phyloP scores from a whole-genome alignment of 2,797 vertebrate genomes.

The Hoplostethus atlanticus region DNA sequence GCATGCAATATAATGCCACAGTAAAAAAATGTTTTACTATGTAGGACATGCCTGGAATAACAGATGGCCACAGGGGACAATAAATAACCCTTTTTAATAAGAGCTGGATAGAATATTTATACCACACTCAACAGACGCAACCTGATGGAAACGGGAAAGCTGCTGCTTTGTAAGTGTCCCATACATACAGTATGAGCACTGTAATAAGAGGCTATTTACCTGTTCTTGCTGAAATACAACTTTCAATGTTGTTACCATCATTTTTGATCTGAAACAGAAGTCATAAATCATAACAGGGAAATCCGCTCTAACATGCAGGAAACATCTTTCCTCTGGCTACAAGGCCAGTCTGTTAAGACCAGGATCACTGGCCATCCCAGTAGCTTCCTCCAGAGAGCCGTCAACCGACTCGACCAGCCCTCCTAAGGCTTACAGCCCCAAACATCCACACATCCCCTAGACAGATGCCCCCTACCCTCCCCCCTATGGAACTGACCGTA shows the following conservation, averaged over 20 bases:
- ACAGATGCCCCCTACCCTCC: background rate
- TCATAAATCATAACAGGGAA: background rate
- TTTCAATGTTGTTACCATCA: background rate
- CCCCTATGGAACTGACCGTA: background rate
- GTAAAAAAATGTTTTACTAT: slow-evolving; percentile 46
- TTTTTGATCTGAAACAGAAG: background rate
- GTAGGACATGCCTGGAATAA: slow-evolving; percentile 59
- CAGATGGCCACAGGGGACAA: slow-evolving; percentile 49
- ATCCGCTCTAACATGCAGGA: too few species aligned
- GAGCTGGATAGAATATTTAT: slow-evolving; percentile 31
- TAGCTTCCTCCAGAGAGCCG: background rate
- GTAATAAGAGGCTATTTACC: background rate
- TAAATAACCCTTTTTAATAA: slow-evolving; percentile 61
- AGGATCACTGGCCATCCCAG: too few species aligned
- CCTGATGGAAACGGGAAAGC: slow-evolving; percentile 29
- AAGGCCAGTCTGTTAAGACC: too few species aligned
- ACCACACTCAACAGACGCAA: slow-evolving; percentile 42
- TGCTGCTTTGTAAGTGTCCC: slow-evolving; percentile 36
- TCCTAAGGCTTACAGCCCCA: background rate
- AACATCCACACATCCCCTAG: background rate
- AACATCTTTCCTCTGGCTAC: background rate
- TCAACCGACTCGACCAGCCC: background rate
- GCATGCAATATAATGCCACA: slow-evolving; percentile 51
- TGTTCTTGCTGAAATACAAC: background rate
- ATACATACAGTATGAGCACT: slow-evolving; percentile 36